Conservation (phyloP, 2,888 invertebrate genomes). For the Mesochorus sp. region DNA sequence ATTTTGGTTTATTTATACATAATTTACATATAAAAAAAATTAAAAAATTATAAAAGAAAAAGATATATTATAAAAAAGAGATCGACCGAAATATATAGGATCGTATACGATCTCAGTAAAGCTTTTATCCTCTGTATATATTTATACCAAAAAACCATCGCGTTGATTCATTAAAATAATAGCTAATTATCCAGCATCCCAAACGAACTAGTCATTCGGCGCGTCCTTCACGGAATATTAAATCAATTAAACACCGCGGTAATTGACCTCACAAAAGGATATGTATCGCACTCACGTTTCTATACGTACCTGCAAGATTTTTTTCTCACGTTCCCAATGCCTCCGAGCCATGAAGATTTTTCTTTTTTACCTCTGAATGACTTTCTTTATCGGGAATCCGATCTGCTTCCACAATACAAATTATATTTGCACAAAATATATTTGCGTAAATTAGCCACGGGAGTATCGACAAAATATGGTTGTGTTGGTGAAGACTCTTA, state of each 20-base stretch:
- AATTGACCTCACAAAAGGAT: constrained; percentile 56
- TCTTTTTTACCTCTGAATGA: neutral
- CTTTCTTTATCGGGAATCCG: neutral
- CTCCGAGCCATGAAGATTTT: constrained; percentile 51
- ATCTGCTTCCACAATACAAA: too few species aligned
- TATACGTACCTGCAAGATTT: constrained; percentile 2
- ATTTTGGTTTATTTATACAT: too few species aligned
- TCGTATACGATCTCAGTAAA: too few species aligned
- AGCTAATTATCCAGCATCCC: constrained; percentile 34
- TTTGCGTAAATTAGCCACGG: too few species aligned
- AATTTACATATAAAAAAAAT: too few species aligned
- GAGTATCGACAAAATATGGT: neutral
- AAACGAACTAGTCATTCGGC: constrained; percentile 18
- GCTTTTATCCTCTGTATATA: constrained; percentile 3
- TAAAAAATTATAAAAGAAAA: neutral
- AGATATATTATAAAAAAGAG: neutral
- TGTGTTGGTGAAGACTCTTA: neutral
- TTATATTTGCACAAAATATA: too few species aligned
- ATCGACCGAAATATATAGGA: too few species aligned
- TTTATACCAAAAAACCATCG: neutral
- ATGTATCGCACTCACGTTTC: constrained; percentile 36
- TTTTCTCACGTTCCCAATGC: constrained; percentile 66
- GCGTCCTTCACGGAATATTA: constrained; percentile 58
- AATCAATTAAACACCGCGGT: constrained; percentile 54
- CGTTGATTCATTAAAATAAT: constrained; percentile 41